Conservation (phyloP, 1,140 invertebrate genomes). For the Cyrtorhinus lividipennis region DNA sequence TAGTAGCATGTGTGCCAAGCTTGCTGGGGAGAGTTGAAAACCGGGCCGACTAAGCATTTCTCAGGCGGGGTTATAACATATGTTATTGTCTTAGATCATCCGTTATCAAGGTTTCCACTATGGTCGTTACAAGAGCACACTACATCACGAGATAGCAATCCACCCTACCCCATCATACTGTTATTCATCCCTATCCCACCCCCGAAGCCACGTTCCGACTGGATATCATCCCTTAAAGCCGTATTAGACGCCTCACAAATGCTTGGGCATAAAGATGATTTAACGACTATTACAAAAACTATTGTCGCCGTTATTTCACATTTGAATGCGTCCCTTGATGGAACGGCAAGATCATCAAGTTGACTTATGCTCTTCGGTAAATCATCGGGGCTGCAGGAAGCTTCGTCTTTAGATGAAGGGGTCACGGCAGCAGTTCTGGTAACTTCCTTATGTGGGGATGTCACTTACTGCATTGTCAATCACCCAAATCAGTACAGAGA, state of each 20-base stretch:
- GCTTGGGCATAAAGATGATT: conserved; percentile 5
- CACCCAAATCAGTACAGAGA: too few relatives aligned
- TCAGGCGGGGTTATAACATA: neutral
- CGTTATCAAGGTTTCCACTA: conserved; percentile 15
- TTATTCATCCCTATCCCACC: conserved; percentile 9
- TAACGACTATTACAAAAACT: conserved; percentile 11
- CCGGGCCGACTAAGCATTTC: conserved; percentile 1
- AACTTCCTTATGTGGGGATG: too few relatives aligned
- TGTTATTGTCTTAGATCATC: conserved; percentile 16
- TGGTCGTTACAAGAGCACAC: conserved; percentile 9
- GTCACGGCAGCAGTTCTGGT: too few relatives aligned
- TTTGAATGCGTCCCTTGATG: conserved; percentile 1
- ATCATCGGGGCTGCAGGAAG: too few relatives aligned
- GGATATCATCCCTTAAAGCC: conserved; percentile 7
- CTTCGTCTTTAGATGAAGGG: too few relatives aligned
- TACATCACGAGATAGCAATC: conserved; percentile 13
- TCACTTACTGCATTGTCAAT: too few relatives aligned
- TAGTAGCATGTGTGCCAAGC: too few relatives aligned
- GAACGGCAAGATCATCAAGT: too few relatives aligned
- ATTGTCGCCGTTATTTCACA: conserved; percentile 3
- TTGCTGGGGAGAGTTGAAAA: neutral
- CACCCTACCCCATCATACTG: conserved; percentile 4
- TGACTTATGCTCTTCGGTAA: too few relatives aligned
- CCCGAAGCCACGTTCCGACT: neutral
- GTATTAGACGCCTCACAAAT: conserved; percentile 13